Evolutionary conservation across 2,113 vertebrate species (phyloP).

Genomic region (Mola mola): DNA sequence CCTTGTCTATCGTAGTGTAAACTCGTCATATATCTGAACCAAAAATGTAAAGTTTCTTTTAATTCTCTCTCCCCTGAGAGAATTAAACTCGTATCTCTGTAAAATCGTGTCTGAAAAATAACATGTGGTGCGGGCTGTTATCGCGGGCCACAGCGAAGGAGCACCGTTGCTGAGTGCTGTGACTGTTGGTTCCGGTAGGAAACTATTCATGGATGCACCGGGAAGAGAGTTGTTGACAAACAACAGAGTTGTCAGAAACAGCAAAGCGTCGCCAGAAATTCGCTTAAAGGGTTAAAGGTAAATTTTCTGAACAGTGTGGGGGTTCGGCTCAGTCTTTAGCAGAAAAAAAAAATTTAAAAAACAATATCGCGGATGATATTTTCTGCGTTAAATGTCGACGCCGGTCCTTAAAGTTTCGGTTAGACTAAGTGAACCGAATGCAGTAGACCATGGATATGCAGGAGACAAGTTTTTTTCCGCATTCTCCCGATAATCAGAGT

Average conservation of each 20-base stretch:
- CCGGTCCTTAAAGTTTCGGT: conserved; percentile 3
- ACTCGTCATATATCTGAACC: too few species aligned
- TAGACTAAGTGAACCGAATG: neutral
- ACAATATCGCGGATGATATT: neutral
- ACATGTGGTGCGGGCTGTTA: too few species aligned
- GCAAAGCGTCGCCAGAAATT: neutral
- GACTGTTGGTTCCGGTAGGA: conserved; percentile 58
- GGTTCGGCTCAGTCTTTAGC: neutral
- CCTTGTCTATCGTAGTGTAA: too few species aligned
- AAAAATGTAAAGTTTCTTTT: too few species aligned
- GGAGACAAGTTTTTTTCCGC: neutral
- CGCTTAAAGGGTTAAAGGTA: neutral
- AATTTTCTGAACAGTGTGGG: neutral
- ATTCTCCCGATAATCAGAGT: neutral
- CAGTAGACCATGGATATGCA: neutral
- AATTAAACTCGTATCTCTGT: too few species aligned
- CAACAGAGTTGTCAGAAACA: conserved; percentile 23
- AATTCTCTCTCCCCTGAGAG: too few species aligned
- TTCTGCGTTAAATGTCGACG: conserved; percentile 44
- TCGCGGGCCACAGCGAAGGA: conserved; percentile 40
- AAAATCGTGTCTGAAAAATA: too few species aligned
- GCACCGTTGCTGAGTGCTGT: conserved; percentile 15
- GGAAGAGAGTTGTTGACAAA: conserved; percentile 70
- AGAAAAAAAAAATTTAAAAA: too few species aligned
- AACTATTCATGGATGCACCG: conserved; percentile 49